Percentiles rank a stretch among this genome's conserved stretches.
These are phyloP conservation scores for Dendrolimus pini DNA, from an alignment of 2,888 invertebrate species.

Conservation along the genomic window DNA sequence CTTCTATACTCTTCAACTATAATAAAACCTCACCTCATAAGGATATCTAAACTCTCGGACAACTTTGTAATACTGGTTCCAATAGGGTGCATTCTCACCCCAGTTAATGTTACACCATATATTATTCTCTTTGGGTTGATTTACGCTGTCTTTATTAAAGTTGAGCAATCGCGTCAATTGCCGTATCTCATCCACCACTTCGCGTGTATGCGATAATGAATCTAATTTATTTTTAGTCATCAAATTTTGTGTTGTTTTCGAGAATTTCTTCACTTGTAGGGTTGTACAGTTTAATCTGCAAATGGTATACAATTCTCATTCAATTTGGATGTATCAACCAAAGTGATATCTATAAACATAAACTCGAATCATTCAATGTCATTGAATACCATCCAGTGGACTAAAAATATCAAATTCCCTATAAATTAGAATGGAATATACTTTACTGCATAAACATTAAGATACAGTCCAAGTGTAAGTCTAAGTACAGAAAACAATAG, in stretches of 20 bases:
- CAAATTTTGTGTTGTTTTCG: conserved; percentile 52
- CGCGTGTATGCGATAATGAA: conserved; percentile 40
- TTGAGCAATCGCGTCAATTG: conserved; percentile 51
- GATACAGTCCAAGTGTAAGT: no score
- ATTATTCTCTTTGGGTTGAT: conserved; percentile 15
- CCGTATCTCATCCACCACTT: conserved; percentile 53
- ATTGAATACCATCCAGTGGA: no score
- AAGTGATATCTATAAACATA: no score
- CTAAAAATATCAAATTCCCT: no score
- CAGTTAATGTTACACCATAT: conserved; percentile 62
- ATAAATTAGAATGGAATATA: no score
- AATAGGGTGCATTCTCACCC: conserved; percentile 66
- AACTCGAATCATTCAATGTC: no score
- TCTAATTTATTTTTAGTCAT: conserved; percentile 52
- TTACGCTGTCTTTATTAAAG: conserved; percentile 31
- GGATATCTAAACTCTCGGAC: conserved; percentile 58
- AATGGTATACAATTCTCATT: conserved; percentile 7
- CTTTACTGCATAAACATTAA: no score
- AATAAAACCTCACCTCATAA: conserved; percentile 42
- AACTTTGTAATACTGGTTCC: conserved; percentile 63
- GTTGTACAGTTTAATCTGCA: conserved; percentile 61
- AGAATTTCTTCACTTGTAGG: conserved; percentile 55
- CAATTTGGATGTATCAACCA: no score
- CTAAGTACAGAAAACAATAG: no score
- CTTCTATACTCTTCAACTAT: no score